Evolutionary conservation across 2,113 vertebrate species (phyloP), one percentile per base, ranked within the genome.

Genomic region (Ceyx melanurus): DNA sequence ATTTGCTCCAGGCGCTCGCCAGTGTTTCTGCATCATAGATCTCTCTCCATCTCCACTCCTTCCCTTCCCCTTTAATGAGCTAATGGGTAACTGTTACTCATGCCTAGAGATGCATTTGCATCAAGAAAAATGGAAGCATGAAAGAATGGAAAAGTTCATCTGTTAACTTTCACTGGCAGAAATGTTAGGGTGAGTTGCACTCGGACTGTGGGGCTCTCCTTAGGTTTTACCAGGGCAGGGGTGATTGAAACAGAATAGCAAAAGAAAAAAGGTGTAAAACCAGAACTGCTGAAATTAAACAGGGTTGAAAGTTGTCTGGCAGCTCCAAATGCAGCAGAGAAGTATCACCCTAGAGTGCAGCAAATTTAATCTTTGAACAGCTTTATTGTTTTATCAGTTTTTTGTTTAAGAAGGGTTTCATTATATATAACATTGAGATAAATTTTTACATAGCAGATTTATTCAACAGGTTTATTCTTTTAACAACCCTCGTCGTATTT

Each of bases 401-500:
- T 97, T 97, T 95, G 96, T 97, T 95, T 97, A 96, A 96, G 95
- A 96, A 97, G 91, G 93, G 90, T 95, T 96, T 96, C 95, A 72
- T 97, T 97, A 92, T 96, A 95, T 95, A 95, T 91, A 96, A 92
- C 95, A 61, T 43, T 20, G 89, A 96, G 95, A 95, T 96, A 97
- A 95, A 95, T 96, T 97, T 97, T 92, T 91, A 66, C 92, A 82
- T 78, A 96, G 96, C 93, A 97, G 97, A 97, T 97, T 97, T 97
- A 97, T 91, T 92, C 96, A 95, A 95, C 95, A 96, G 96, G 97
- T 95, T 97, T 96, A 94, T 95, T 96, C 95, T 95, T 97, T 97
- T 96, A 95, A 96, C 95, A 95, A 61, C 85, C 92, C 79, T 97
- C 92, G 56, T 75, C 91, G 93, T 95, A 97, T 97, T 96, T 97